Base-by-base conservation (phyloP, 2,888 invertebrate species). In the Caenorhabditis plicata region DNA sequence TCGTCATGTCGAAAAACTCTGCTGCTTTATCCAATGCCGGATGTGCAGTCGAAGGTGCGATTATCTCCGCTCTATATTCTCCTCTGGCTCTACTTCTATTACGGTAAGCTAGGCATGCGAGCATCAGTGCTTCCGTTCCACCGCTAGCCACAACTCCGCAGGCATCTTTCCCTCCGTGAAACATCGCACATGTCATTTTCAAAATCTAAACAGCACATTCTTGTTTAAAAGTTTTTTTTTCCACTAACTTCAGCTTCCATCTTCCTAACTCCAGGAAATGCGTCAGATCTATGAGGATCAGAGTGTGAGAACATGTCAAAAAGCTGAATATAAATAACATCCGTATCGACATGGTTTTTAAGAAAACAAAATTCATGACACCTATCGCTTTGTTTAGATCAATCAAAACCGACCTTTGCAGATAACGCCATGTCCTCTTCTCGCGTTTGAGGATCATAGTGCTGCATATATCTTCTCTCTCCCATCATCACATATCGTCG, bases 51-150 rank as follows among this genome's bases (percentile, higher is more conserved):
- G 61, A 54, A 19, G 68, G 65, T 22, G 65, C 65, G 4, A 68
- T 38, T 22, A 98, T 93, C 84, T 95, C 92, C 0, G 96, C 95
- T 63, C 86, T 84, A 15, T 83, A 86, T 49, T 95, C 89, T 3
- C 94, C 93, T 72, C 85, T 86, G 3, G 85, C 84, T 71, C 87
- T 86, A 1, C 88, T 92, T 83, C 88, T 89, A 82, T 96, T 95
- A 45, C 77, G 75, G 45, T 78, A 80, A 0, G 96, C 91, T 81
- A 95, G 92, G 83, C 93, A 93, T 0, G 94, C 96, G 87, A 98
- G 87, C 64, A 96, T 83, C 71, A 98, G 93, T 13, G 95, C 95
- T 82, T 98, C 98, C 0, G 98, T 96, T 31, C 96, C 98, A 31
- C 98, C 96, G 29, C 90, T 89, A 2, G 95, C 93, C 85, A 96